Base-by-base conservation (phyloP, 1,140 invertebrate species). In the Anagrus nilaparvatae region DNA sequence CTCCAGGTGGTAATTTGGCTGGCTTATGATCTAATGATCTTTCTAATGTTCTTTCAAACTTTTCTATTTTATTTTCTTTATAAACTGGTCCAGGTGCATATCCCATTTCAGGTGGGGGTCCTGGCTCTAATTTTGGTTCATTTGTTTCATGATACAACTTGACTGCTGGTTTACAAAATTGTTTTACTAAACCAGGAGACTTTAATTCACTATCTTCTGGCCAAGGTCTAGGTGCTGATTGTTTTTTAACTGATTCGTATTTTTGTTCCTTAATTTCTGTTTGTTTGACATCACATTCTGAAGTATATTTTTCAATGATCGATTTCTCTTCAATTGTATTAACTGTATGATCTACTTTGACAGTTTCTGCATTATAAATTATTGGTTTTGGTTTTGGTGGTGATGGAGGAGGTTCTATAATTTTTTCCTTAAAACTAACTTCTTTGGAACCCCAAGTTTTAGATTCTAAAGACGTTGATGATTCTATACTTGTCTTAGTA, bases 101-200 rank as follows among this genome's bases (percentile, higher is more conserved):
- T 10, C 70, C 75, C 10, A 81, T 77, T 63, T 80, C 75, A 14
- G 79, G 76, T 8, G 78, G 74, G 1, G 76, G 69, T 10, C 77
- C 78, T 0, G 77, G 77, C 55, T 78, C 67, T 9, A 81, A 51
- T 19, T 36, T 52, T 9, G 51, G 40, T 30, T 46, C 46, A 2
- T 53, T 33, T 23, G 47, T 20, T 4, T 21, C 14, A n/a, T 58
- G 53, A n/a, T 59, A 59, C 17, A 61, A 23, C 25, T 59, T 54
- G 0, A 55, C 48, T 3, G 34, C 16, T 2, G 56, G 48, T 46
- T 57, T 64, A 2, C 58, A 8, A 39, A 44, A 31, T 43, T 51
- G 47, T 34, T 69, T 72, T 0, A 74, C 71, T 13, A 75, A 47
- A 46, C 63, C 53, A 0, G 74, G 73, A 7, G 73, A 70, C 51